Conservation (phyloP, 2,797 vertebrate genomes). For the Saxicola maurus region DNA sequence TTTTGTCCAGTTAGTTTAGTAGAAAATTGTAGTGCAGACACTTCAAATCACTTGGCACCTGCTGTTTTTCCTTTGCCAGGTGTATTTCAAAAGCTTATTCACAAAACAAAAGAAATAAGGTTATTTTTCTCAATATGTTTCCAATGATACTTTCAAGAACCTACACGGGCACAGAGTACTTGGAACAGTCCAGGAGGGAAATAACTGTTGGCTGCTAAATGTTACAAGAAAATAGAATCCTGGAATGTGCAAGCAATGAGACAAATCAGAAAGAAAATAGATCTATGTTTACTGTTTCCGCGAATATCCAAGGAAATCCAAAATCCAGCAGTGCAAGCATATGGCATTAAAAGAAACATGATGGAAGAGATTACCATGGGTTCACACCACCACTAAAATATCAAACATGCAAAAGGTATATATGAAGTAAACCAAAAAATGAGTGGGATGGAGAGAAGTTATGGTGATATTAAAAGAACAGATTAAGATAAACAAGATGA, state of each 20-base stretch:
- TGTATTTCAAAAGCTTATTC: slow-evolving; percentile 1
- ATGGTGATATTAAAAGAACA: background rate
- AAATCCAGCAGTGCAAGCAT: slow-evolving; percentile 27
- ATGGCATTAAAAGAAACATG: slow-evolving; percentile 11
- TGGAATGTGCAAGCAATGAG: background rate
- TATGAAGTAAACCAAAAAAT: background rate
- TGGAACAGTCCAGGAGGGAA: background rate
- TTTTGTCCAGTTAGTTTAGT: background rate
- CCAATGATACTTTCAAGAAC: background rate
- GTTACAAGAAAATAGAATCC: background rate
- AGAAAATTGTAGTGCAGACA: background rate
- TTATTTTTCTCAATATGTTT: background rate
- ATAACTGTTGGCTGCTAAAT: background rate
- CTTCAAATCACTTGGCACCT: background rate
- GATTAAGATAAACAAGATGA: background rate
- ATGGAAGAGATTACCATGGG: background rate
- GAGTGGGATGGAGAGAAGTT: background rate
- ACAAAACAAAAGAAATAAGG: background rate
- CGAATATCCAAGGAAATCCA: slow-evolving; percentile 21
- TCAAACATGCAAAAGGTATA: background rate
- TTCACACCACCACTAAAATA: background rate
- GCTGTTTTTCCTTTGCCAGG: background rate
- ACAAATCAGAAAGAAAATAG: background rate
- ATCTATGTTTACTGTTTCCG: background rate
- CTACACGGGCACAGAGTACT: background rate